Evolutionary conservation across 2,888 invertebrate species (phyloP), one percentile per base, ranked within the genome.

Genomic region (Lissocephala sabroskyi): DNA sequence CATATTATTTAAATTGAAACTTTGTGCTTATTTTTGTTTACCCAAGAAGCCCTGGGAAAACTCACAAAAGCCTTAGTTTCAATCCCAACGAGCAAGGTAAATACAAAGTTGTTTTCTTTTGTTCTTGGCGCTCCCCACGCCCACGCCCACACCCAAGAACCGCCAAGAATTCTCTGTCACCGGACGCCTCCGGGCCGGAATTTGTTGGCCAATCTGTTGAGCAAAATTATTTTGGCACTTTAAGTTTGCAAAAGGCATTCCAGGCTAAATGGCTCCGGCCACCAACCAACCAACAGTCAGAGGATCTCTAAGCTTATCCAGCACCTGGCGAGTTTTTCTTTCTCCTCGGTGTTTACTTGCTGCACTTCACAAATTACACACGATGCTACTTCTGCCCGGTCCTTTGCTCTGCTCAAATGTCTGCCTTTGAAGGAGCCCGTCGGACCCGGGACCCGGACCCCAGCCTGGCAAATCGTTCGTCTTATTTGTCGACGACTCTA

Each of bases 291-390:
- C n/a, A n/a, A 7, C 30, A 30, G 30, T 10, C 30, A 30, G 3
- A 3, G 5, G 6, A 30, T 30, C 3, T 30, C 4, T 30, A 3
- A n/a, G 30, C 30, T 10, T 30, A 4, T 11, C 10, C 9, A 11
- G 6, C 10, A 3, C 30, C 30, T 30, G 30, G n/a, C n/a, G n/a
- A 23, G 7, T 23, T 23, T 23, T 23, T 7, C 23, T 5, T 10
- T 30, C 17, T 29, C 46, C 51, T 49, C 41, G 45, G 63, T 68
- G 62, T 68, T 68, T 68, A 65, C 68, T 68, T 65, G 70, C 54
- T 56, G 74, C 77, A 62, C 68, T 68, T 76, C 56, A 77, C 56
- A 74, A 68, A 74, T 77, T 68, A 68, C 74, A 68, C 77, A 74
- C 74, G 74, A 23, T 23, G 23, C 23, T 23, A 23, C 23, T 23